Base-by-base conservation (phyloP, 1,140 invertebrate genomes). In the Periplaneta americana region DNA sequence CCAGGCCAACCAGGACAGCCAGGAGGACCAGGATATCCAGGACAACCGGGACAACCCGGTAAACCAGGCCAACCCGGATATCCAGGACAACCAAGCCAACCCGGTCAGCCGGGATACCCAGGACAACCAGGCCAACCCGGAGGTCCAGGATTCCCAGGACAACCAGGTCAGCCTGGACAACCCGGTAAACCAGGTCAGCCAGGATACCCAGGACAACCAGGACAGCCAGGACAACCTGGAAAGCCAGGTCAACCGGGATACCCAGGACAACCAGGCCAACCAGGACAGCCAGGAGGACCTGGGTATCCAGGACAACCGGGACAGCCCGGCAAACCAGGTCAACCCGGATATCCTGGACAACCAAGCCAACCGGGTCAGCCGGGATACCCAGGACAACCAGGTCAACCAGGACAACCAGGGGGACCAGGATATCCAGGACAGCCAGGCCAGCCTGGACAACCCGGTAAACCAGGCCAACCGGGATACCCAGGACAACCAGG, bases 401-500 rank as follows among this genome's bases (percentile, higher is more conserved):
- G 83, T 13, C 34, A 80, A 83, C 80, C 79, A 37, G 39, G 80
- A 57, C 83, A 80, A n/a, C 80, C 80, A 78, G 66, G 82, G 17
- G 83, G 83, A 74, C 79, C 80, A 31, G 84, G 83, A 75, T 22
- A 32, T 78, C 84, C 85, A 32, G 85, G 84, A 0, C 33, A 37
- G 28, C 80, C 83, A 0, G 84, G 84, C 2, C 75, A 34, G 1
- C 84, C 83, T 11, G 84, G 85, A 11, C 74, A 66, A 80, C 83
- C 33, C 83, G 85, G 9, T 83, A 84, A 4, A 1, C 86, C 85
- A 77, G 87, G 87, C 1, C 79, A 83, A 0, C 84, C 85, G n/a
- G 87, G 87, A 3, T 78, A 75, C 17, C 86, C 86, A 66, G 87
- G 85, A n/a, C 78, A 76, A n/a, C 84, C 86, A 31, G 48, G 48